Percentiles rank a stretch among this genome's conserved stretches.
Conservation (phyloP, 1,140 invertebrate genomes). For the Matsumurasca onukii region DNA sequence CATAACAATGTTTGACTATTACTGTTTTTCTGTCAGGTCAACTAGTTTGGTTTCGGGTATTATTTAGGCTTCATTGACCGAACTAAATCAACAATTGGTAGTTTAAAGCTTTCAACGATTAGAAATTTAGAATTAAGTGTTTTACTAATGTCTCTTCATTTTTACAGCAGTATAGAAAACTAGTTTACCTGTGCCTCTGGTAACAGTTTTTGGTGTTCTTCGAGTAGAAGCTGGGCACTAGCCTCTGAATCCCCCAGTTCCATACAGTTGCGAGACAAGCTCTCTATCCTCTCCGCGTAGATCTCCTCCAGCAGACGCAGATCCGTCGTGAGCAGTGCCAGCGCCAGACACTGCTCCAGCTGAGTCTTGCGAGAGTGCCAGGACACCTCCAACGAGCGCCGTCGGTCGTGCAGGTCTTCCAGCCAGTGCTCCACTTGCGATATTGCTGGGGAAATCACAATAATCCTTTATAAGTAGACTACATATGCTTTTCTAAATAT, state of each 20-base stretch:
- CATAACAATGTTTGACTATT: too few relatives aligned
- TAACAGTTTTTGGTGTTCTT: conserved; percentile 69
- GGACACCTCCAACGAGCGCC: conserved; percentile 70
- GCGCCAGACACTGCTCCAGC: conserved; percentile 62
- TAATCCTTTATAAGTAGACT: background rate
- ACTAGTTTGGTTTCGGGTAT: too few relatives aligned
- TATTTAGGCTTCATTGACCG: too few relatives aligned
- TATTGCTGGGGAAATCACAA: too few relatives aligned
- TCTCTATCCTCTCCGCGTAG: conserved; percentile 53
- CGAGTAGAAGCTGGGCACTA: conserved; percentile 65
- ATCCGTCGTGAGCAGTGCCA: conserved; percentile 71
- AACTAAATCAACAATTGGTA: background rate
- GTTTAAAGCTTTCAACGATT: background rate
- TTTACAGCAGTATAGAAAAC: background rate
- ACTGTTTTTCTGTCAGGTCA: too few relatives aligned
- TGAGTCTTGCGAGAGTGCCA: conserved; percentile 53
- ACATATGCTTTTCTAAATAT: background rate
- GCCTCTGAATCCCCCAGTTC: conserved; percentile 67
- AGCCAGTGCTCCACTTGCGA: conserved; percentile 73
- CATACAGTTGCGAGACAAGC: conserved; percentile 51
- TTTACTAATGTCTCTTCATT: background rate
- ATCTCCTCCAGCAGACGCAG: conserved; percentile 65
- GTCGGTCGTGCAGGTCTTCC: conserved; percentile 73
- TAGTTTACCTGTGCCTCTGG: conserved; percentile 64
- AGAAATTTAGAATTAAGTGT: background rate